These are phyloP conservation scores for Aspidoscelis tigris DNA, from an alignment of 2,113 vertebrate species.

Conservation along the genomic window DNA sequence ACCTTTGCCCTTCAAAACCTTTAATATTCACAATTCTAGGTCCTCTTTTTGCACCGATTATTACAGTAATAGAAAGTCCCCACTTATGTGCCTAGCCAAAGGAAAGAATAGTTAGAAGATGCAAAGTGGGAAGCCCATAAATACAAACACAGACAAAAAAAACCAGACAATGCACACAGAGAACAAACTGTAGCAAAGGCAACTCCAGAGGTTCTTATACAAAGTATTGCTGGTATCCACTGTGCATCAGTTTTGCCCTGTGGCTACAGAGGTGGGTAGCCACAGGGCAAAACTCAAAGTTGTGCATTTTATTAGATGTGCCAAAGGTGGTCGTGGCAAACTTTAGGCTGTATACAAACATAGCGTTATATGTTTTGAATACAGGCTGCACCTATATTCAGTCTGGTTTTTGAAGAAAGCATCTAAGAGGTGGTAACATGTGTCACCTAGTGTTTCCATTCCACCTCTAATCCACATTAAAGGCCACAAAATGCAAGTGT, in stretches of 20 bases:
- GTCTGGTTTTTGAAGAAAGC: no score
- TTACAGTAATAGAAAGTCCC: background rate
- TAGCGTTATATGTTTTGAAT: background rate
- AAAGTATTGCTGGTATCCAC: background rate
- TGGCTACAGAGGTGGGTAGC: background rate
- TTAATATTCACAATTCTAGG: background rate
- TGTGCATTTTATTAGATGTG: background rate
- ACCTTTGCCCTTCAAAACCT: constrained; percentile 12
- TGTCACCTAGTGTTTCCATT: no score
- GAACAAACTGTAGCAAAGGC: constrained; percentile 19
- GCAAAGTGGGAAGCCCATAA: constrained; percentile 9
- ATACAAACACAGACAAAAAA: background rate
- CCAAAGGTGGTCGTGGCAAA: background rate
- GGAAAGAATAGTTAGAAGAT: background rate
- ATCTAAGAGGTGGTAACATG: no score
- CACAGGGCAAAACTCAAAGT: no score
- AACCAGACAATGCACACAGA: constrained; percentile 10
- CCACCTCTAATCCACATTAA: no score
- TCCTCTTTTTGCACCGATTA: constrained; percentile 5
- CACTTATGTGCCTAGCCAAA: constrained; percentile 6
- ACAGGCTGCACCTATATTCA: no score
- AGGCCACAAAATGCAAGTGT: no score
- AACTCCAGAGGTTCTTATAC: background rate
- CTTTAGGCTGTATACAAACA: background rate
- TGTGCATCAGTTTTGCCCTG: background rate